Base-by-base conservation (phyloP, 2,797 vertebrate genomes). In the Semaprochilodus insignis region DNA sequence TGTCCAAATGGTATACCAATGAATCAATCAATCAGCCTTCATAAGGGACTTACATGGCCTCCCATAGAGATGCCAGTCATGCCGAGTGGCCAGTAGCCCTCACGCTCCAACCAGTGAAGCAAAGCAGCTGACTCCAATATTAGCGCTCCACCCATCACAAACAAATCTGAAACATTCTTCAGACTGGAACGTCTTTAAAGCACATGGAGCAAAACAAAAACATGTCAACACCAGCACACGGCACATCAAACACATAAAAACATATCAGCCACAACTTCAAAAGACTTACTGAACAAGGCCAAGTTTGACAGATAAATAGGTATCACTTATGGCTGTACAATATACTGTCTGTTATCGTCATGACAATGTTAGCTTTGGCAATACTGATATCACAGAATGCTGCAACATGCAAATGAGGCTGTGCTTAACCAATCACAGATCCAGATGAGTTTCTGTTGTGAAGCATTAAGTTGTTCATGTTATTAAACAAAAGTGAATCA, bases 41-140 rank as follows among this genome's bases (percentile, higher is more conserved):
- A 27, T 6, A 51, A 36, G 36, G 36, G 57, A 94, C 97, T 96
- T 94, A 99, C 98, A 83, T 99, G 97, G 93, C 98, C 98, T 88
- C 98, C 98, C 98, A 99, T 99, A 87, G 98, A 99, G 94, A 99
- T 99, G 79, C 98, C 98, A 2, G 98, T 99, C 96, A 99, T 97
- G 84, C 97, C 97, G 17, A 99, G 92, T 0, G 98, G 98, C 92
- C 97, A 97, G 91, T 97, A 99, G 57, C 97, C 98, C 93, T 97
- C 97, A 83, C 96, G 94, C 88, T 99, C 96, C 85, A 99, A 93
- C 98, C 98, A 99, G 72, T 95, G 96, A 62, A 99, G 93, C 72
- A 99, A 96, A 71, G 93, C 96, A 0, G 96, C 96, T 0, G 97
- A 99, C 90, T 99, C 97, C 88, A 99, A 92, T 88, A 99, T 96